A percentile compares a stretch with the other conserved stretches of the same genome.
phyloP scores from a whole-genome alignment of 2,113 vertebrate species.

The Mirounga angustirostris region DNA sequence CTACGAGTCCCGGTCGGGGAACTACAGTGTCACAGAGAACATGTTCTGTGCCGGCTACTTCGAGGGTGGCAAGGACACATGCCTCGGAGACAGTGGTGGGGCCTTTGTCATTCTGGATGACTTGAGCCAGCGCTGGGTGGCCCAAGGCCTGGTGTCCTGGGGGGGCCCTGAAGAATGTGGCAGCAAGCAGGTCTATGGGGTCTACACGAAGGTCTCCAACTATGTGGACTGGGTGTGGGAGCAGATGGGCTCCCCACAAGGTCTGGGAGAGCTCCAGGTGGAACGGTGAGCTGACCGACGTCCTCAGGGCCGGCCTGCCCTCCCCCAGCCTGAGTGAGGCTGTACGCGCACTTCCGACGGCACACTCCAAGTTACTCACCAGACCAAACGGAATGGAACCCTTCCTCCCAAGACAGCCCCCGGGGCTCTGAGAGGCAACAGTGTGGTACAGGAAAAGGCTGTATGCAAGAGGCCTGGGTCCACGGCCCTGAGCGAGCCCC shows the following conservation, averaged over 20 bases:
- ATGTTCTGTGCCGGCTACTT: constrained; percentile 99
- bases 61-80: constrained; percentile 95
- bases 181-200: constrained; percentile 96
- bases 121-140: constrained; percentile 90
- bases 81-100: constrained; percentile 97
- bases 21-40: constrained; percentile 96
- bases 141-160: constrained; percentile 97
- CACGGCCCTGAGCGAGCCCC: not conserved
- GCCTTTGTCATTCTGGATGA: constrained; percentile 93
- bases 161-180: constrained; percentile 97
- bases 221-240: constrained; percentile 93
- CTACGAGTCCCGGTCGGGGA: constrained; percentile 93
- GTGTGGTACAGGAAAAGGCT: not conserved
- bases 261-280: constrained; percentile 75
- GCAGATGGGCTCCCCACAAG: constrained; percentile 83
- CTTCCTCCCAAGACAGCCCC: not conserved
- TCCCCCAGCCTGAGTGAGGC: not conserved
- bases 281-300: constrained; percentile 80
- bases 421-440: not conserved
- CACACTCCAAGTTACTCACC: constrained; percentile 40
- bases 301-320: not conserved
- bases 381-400: not conserved
- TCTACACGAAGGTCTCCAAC: constrained; percentile 96
- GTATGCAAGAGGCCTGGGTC: not conserved
- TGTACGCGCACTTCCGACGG: not conserved